Evolutionary conservation across 2,888 invertebrate species (phyloP).

Genomic region (Leucoptera coffeella): DNA sequence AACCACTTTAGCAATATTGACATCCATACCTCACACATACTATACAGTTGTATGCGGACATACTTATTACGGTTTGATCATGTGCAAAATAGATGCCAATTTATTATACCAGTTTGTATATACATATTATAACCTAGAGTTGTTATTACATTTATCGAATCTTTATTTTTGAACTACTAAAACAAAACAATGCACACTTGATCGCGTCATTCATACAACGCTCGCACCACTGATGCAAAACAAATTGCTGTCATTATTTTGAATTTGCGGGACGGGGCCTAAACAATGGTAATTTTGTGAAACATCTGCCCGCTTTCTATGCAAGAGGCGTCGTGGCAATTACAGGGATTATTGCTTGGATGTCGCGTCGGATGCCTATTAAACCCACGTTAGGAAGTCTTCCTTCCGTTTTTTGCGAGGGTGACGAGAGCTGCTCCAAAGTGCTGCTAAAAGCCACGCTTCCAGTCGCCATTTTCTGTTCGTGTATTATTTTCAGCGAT

Average conservation of each 20-base stretch:
- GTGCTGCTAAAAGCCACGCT: neutral
- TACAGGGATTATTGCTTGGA: conserved; percentile 32
- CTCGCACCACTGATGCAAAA: conserved; percentile 3
- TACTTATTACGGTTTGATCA: too few species aligned
- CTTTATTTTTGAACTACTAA: too few species aligned
- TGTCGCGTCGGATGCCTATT: conserved; percentile 23
- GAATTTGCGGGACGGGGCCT: conserved; percentile 18
- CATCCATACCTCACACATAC: too few species aligned
- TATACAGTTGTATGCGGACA: too few species aligned
- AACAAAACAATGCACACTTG: too few species aligned
- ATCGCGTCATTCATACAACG: neutral
- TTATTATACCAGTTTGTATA: too few species aligned
- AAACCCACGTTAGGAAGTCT: conserved; percentile 27
- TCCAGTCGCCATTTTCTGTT: too few species aligned
- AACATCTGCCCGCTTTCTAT: conserved; percentile 31
- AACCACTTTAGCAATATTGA: too few species aligned
- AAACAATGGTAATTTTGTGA: conserved; percentile 30
- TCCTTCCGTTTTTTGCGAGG: conserved; percentile 24
- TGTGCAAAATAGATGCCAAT: too few species aligned
- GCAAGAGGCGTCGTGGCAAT: conserved; percentile 26
- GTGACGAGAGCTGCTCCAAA: conserved; percentile 11
- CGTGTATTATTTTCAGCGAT: too few species aligned
- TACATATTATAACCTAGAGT: too few species aligned
- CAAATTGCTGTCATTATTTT: conserved; percentile 24
- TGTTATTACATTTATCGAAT: too few species aligned